phyloP scores from a whole-genome alignment of 2,888 invertebrate species.

The Euproctis similis region DNA sequence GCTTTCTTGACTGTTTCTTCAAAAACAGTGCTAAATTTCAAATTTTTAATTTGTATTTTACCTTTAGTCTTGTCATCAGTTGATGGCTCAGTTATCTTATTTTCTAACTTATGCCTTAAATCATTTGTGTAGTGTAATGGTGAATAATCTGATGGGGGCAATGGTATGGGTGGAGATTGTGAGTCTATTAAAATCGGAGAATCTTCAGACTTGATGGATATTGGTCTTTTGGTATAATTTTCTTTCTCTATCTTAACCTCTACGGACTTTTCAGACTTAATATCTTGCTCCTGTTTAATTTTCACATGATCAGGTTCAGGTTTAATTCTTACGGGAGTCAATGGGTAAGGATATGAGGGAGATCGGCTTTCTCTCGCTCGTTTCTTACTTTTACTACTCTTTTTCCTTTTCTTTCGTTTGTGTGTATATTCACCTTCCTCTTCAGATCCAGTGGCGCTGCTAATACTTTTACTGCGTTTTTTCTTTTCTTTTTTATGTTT shows the following conservation, averaged over 20 bases:
- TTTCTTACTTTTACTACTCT: conserved; percentile 51
- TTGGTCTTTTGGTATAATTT: conserved; percentile 19
- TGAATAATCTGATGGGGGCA: conserved; percentile 56
- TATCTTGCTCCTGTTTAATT: conserved; percentile 26
- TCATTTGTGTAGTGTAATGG: conserved; percentile 40
- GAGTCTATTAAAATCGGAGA: conserved; percentile 14
- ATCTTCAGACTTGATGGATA: conserved; percentile 38
- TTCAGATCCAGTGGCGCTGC: conserved; percentile 49
- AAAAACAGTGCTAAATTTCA: conserved; percentile 80
- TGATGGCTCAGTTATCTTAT: conserved; percentile 34
- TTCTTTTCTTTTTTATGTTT: conserved; percentile 79
- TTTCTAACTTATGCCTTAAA: conserved; percentile 39
- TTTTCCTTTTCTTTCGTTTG: conserved; percentile 76
- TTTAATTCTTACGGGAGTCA: conserved; percentile 42
- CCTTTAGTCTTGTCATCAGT: conserved; percentile 60
- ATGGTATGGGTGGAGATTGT: conserved; percentile 46
- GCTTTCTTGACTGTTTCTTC: conserved; percentile 79
- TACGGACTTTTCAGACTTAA: conserved; percentile 33
- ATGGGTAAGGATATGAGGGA: conserved; percentile 34
- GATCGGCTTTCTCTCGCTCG: conserved; percentile 38
- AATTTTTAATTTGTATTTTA: conserved; percentile 81
- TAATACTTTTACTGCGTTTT: conserved; percentile 61
- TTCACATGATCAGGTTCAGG: conserved; percentile 27
- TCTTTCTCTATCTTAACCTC: conserved; percentile 30
- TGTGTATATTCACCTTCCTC: conserved; percentile 72